These are phyloP conservation scores for Pipistrellus kuhlii DNA, from an alignment of 2,797 vertebrate genomes.

Conservation along the genomic window DNA sequence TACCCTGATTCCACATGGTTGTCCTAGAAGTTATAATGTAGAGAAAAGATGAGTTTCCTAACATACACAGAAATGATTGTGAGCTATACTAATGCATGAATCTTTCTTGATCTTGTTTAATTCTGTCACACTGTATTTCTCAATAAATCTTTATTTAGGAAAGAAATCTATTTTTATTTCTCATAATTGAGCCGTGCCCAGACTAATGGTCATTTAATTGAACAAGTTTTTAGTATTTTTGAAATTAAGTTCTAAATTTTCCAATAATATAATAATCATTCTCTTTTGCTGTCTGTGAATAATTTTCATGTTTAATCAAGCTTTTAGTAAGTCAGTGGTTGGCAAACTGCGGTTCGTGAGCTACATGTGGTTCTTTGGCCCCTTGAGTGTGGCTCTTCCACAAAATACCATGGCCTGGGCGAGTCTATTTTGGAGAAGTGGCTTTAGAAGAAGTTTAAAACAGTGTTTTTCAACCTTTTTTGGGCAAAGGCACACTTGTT, in stretches of 20 bases:
- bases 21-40: not conserved
- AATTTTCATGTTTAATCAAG: conserved; percentile 49
- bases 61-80: not conserved
- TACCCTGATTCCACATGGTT: not conserved
- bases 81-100: not conserved
- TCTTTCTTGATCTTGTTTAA: not conserved
- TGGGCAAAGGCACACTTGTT: too few species aligned
- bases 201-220: not conserved
- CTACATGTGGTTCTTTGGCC: too few species aligned
- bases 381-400: too few species aligned
- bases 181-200: not conserved
- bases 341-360: too few species aligned
- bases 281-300: not conserved
- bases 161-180: not conserved
- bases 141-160: conserved; percentile 42
- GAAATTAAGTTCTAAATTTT: conserved; percentile 10
- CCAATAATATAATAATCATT: not conserved
- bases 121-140: not conserved
- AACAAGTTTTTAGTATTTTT: conserved; percentile 29
- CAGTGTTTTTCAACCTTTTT: too few species aligned
- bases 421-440: too few species aligned
- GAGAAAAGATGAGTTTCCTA: not conserved
- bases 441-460: too few species aligned
- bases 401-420: too few species aligned
- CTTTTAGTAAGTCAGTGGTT: not conserved